phyloP scores from a whole-genome alignment of 2,113 vertebrate genomes.

The Pelecanus crispus region DNA sequence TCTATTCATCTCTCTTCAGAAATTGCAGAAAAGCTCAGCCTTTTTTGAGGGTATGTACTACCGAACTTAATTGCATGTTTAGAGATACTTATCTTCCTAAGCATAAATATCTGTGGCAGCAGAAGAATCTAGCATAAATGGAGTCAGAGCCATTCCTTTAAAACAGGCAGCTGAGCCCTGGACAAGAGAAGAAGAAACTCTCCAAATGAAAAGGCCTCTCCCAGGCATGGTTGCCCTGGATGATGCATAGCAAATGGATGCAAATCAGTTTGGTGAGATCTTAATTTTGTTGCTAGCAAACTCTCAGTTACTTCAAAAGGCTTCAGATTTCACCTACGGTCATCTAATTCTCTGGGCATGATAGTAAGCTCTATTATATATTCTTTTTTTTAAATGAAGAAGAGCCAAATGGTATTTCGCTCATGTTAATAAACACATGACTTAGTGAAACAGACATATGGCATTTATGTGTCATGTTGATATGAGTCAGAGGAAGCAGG shows the following conservation, averaged over 20 bases:
- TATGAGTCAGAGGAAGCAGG: background rate
- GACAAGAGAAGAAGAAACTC: background rate
- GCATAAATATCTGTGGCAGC: background rate
- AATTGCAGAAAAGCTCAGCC: background rate
- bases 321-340: background rate
- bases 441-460: background rate
- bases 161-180: background rate
- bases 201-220: background rate
- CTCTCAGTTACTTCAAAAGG: background rate
- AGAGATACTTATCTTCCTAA: background rate
- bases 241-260: background rate
- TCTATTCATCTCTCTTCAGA: background rate
- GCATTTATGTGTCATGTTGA: background rate
- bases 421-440: background rate
- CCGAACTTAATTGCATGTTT: background rate
- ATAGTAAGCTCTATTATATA: background rate
- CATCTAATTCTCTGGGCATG: background rate
- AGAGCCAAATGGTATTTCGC: background rate
- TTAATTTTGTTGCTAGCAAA: background rate
- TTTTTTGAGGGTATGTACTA: background rate
- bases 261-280: background rate
- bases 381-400: background rate
- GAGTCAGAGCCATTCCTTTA: background rate
- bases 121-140: background rate
- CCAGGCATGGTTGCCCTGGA: background rate